phyloP scores from a whole-genome alignment of 2,888 invertebrate genomes.

The Cylindroiulus punctatus region DNA sequence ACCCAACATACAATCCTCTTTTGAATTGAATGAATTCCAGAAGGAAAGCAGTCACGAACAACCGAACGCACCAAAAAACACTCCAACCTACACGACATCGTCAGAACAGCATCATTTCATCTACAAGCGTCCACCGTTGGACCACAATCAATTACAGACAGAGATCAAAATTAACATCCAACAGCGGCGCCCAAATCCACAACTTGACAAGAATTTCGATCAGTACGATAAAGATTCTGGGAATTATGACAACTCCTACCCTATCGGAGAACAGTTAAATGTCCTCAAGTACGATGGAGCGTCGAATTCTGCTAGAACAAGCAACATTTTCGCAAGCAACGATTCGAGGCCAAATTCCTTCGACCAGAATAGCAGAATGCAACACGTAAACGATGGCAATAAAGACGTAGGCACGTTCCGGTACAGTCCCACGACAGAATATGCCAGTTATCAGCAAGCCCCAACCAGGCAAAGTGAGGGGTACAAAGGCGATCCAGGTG shows the following conservation, averaged over 20 bases:
- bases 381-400: background rate
- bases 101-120: slow-evolving; percentile 19
- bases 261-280: background rate
- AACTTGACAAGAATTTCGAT: background rate
- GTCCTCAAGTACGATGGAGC: background rate
- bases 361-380: background rate
- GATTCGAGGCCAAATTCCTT: background rate
- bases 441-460: slow-evolving; percentile 44
- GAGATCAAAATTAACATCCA: background rate
- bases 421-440: slow-evolving; percentile 37
- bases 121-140: slow-evolving; percentile 48
- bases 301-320: background rate
- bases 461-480: background rate
- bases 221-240: background rate
- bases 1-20: background rate
- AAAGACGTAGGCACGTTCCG: background rate
- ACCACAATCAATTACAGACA: slow-evolving; percentile 27
- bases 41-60: background rate
- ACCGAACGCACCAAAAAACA: background rate
- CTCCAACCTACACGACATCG: background rate
- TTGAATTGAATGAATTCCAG: background rate
- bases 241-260: background rate
- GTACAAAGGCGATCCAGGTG: background rate
- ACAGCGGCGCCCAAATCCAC: background rate
- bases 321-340: background rate